Percentiles rank a stretch among this genome's conserved stretches.
Evolutionary conservation across 2,888 invertebrate genomes (phyloP).

Genomic region (Pandemis heparana): DNA sequence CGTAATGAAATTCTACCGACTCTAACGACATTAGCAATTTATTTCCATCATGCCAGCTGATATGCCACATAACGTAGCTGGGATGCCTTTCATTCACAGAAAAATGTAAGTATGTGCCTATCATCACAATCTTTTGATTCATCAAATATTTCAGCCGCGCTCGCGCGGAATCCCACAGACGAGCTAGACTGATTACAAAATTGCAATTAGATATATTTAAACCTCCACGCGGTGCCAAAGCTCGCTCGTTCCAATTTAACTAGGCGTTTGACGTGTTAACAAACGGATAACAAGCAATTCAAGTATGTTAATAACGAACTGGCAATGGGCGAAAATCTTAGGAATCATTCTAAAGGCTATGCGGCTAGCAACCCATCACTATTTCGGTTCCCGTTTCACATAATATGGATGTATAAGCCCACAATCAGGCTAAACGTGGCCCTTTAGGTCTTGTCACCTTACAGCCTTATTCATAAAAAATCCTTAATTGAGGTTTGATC

Average conservation of each 20-base stretch:
- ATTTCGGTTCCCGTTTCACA: no score
- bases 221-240: conserved; percentile 4
- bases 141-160: neutral
- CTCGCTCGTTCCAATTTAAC: conserved; percentile 7
- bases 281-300: neutral
- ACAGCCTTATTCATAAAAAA: no score
- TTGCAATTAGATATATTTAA: conserved; percentile 10
- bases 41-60: neutral
- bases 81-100: conserved; percentile 6
- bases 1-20: neutral
- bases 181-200: neutral
- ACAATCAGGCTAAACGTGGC: no score
- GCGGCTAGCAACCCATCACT: no score
- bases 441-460: no score
- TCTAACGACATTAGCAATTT: neutral
- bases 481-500: no score
- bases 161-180: conserved; percentile 8
- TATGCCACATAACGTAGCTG: neutral
- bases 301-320: neutral
- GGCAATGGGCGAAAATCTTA: no score
- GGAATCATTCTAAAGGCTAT: no score
- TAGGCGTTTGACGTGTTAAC: neutral
- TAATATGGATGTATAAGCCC: no score
- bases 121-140: neutral
- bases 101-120: neutral